Evolutionary conservation across 2,888 invertebrate genomes (phyloP), one percentile per base, ranked within the genome.

Genomic region (Catocala sponsa): DNA sequence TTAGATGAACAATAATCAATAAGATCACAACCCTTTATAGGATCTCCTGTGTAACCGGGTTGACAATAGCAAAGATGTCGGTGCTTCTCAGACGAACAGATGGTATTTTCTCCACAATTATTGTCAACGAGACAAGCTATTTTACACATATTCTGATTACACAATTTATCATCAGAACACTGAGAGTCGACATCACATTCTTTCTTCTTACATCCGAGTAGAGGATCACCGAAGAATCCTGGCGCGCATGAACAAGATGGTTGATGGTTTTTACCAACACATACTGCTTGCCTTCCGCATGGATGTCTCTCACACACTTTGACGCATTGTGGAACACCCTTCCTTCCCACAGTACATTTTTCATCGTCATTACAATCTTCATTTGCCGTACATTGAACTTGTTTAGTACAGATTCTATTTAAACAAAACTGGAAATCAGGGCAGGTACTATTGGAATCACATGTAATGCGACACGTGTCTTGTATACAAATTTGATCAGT

Each of bases 11-110:
- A 98, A 87, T 97, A 97, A 89, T 98, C 97, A 57, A 98, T 96
- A 56, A 96, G 91, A 55, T 95, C 91, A 80, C 98, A 98, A 25
- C 96, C 96, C 35, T 90, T 91, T 9, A 95, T 90, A 2, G 98
- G 96, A 86, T 98, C 96, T 4, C 98, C 98, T 0, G 97, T 97
- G 80, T 96, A 98, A 0, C 98, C 98, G 10, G 98, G 98, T 89
- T 98, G 98, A 84, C 98, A 98, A 78, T 97, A 97, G 83, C 92
- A 94, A 48, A 95, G 95, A 85, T 97, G 97, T 68, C 95, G 95
- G 81, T 98, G 98, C 79, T 96, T 96, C 86, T 98, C 97, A 1
- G 98, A 97, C 0, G 98, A 97, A 83, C 98, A 98, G 46, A 98
- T 93, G 0, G 98, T 97, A 87, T 98, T 98, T 56, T 96, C 96